phyloP scores from a whole-genome alignment of 2,797 vertebrate species.

The Coregonus ussuriensis region DNA sequence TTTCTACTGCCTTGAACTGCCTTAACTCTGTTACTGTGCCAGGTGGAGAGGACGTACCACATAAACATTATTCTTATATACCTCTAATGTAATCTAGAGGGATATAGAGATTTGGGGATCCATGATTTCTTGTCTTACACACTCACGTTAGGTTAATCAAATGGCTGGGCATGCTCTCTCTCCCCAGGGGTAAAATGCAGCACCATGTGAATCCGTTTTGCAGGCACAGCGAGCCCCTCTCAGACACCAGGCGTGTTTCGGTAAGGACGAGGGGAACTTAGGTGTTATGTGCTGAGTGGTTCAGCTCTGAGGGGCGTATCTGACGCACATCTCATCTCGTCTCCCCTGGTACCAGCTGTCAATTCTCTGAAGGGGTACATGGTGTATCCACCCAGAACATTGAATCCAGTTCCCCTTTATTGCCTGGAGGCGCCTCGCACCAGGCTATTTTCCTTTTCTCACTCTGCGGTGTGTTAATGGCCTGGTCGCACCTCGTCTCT shows the following conservation, averaged over 20 bases:
- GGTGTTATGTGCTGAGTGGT: background rate
- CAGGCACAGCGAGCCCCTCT: background rate
- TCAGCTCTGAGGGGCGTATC: slow-evolving; percentile 7
- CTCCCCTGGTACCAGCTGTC: slow-evolving; percentile 22
- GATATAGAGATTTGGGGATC: background rate
- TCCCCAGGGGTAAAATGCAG: background rate
- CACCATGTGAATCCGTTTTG: background rate
- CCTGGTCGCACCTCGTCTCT: background rate
- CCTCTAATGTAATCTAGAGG: background rate
- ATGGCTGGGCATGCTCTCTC: background rate
- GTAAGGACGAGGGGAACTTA: background rate
- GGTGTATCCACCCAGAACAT: slow-evolving; percentile 54
- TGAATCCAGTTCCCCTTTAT: slow-evolving; percentile 29
- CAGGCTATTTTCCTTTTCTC: slow-evolving; percentile 26
- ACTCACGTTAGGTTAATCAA: background rate
- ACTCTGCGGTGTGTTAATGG: slow-evolving; percentile 40
- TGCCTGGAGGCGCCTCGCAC: slow-evolving; percentile 35
- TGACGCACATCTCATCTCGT: slow-evolving; percentile 45
- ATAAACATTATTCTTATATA: background rate
- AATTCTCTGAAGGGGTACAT: slow-evolving; percentile 50
- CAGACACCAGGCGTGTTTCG: background rate
- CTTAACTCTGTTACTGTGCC: slow-evolving; percentile 10
- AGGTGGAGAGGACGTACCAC: background rate
- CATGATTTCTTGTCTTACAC: background rate
- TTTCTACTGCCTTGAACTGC: slow-evolving; percentile 56